A percentile compares a stretch with the other conserved stretches of the same genome.
Conservation (phyloP, 2,797 vertebrate species). For the Sylvilagus floridanus region DNA sequence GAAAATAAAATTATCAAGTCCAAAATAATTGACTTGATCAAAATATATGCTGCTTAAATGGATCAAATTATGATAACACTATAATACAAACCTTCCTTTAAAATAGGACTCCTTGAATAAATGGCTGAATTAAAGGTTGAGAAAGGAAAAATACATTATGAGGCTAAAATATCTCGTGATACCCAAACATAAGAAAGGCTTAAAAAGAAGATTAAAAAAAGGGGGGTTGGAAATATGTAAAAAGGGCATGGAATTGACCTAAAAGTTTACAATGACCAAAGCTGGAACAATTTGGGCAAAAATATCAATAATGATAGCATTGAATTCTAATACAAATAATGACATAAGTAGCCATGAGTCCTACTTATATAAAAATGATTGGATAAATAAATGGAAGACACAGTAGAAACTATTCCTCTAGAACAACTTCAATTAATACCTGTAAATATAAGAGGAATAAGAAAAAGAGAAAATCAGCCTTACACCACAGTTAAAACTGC, state of each 20-base stretch:
- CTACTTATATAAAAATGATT: not conserved
- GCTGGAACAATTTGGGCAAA: not conserved
- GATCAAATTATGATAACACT: not conserved
- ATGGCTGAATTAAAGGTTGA: not conserved
- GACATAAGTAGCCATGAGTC: not conserved
- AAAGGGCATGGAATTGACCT: not conserved
- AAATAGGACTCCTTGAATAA: not conserved
- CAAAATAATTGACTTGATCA: slow-evolving; percentile 13
- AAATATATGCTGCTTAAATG: not conserved
- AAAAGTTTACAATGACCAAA: not conserved
- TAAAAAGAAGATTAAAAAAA: not conserved
- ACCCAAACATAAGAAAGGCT: not conserved
- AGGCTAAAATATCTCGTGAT: not conserved
- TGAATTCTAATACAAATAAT: slow-evolving; percentile 29
- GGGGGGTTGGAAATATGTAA: not conserved
- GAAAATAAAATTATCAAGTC: slow-evolving; percentile 45
- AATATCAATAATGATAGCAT: not conserved
- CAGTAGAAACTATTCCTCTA: not conserved
- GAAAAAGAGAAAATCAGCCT: not conserved
- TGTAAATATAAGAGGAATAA: not conserved
- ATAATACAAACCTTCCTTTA: not conserved
- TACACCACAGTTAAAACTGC: not conserved
- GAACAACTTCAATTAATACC: slow-evolving; percentile 24
- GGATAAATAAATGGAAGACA: not conserved
- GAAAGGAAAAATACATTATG: not conserved